Conservation (phyloP, 2,113 vertebrate genomes). For the Macquaria australasica region DNA sequence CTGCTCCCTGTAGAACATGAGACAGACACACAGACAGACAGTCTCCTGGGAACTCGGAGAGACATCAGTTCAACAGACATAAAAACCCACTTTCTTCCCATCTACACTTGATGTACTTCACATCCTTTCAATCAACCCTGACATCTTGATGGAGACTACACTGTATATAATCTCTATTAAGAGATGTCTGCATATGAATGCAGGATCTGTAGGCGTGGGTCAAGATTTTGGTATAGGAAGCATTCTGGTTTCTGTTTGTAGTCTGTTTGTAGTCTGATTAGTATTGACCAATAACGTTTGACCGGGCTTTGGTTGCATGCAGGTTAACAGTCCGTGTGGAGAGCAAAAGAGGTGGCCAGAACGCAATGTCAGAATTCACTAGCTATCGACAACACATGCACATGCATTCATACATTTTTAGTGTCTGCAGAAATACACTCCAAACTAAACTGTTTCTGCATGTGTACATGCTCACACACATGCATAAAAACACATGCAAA, state of each 20-base stretch:
- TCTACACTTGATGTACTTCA: not conserved
- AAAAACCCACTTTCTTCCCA: not conserved
- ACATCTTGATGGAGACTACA: not conserved
- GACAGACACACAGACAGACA: slow-evolving; percentile 8
- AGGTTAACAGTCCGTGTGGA: no score
- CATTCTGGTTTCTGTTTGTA: no score
- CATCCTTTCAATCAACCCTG: not conserved
- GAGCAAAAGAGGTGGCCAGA: no score
- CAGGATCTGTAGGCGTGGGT: no score
- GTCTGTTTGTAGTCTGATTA: no score
- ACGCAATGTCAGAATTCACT: no score
- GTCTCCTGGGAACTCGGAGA: slow-evolving; percentile 15
- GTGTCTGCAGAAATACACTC: not conserved
- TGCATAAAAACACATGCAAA: not conserved
- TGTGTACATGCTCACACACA: not conserved
- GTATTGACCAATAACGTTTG: no score
- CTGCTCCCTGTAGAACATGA: slow-evolving; percentile 21
- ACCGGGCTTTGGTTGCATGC: no score
- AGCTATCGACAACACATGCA: not conserved
- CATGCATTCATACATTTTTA: not conserved
- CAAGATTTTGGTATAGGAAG: no score
- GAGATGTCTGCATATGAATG: no score
- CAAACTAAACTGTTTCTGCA: no score
- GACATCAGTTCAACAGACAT: not conserved
- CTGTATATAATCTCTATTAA: not conserved